phyloP scores from a whole-genome alignment of 2,797 vertebrate species.

The Lates japonicus region DNA sequence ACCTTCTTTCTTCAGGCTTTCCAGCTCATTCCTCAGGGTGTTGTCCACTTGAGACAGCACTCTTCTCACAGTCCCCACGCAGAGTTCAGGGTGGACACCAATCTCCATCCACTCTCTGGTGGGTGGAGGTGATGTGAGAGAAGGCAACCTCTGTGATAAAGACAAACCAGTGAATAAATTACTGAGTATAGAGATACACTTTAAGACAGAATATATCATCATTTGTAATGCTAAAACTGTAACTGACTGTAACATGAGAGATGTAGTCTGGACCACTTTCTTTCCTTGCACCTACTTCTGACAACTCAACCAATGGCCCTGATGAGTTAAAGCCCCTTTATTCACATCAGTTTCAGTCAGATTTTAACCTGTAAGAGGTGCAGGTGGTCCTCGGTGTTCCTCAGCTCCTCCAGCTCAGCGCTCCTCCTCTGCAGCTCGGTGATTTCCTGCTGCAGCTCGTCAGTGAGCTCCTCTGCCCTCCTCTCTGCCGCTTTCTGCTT shows the following conservation, averaged over 20 bases:
- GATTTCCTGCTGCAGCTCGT: slow-evolving; percentile 72
- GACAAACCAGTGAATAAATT: neutral
- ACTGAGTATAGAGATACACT: no score
- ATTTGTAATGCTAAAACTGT: neutral
- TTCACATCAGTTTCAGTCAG: neutral
- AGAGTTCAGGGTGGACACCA: slow-evolving; percentile 60
- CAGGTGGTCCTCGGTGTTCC: slow-evolving; percentile 70
- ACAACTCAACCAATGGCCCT: neutral
- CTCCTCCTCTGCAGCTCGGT: slow-evolving; percentile 67
- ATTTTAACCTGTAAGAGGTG: slow-evolving; percentile 73
- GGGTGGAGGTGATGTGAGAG: slow-evolving; percentile 59
- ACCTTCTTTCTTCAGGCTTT: slow-evolving; percentile 71
- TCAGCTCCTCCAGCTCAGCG: slow-evolving; percentile 70
- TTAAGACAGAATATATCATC: no score
- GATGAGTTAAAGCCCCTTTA: neutral
- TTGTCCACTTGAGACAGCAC: slow-evolving; percentile 63
- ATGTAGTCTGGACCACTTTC: neutral
- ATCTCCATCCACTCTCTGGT: slow-evolving; percentile 69
- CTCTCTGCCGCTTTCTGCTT: slow-evolving; percentile 60
- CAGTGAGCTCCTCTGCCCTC: slow-evolving; percentile 59
- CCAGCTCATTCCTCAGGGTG: slow-evolving; percentile 61
- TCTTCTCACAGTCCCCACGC: slow-evolving; percentile 69
- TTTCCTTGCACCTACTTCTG: no score
- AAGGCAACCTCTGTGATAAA: slow-evolving; percentile 52
- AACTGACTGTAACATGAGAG: neutral